These are phyloP conservation scores for Amblyraja radiata DNA, from an alignment of 2,797 vertebrate species.

Conservation along the genomic window DNA sequence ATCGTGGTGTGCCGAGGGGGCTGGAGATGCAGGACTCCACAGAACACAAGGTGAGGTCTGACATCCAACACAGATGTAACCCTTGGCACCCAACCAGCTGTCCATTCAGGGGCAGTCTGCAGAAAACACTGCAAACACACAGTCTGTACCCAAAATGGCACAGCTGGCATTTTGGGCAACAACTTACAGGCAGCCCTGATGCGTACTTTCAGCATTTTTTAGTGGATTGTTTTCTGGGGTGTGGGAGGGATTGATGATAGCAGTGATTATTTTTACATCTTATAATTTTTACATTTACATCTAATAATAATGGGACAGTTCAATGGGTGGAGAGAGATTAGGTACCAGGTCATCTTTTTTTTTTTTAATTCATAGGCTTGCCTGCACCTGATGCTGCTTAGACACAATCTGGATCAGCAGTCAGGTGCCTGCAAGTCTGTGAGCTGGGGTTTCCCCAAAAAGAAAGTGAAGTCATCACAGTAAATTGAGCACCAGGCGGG, in stretches of 20 bases:
- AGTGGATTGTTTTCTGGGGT: no score
- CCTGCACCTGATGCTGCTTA: background rate
- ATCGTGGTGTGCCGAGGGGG: no score
- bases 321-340: background rate
- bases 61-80: background rate
- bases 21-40: background rate
- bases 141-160: background rate
- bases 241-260: no score
- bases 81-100: background rate
- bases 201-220: background rate
- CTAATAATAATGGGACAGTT: background rate
- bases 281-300: no score
- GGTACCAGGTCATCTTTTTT: background rate
- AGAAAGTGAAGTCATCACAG: background rate
- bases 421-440: background rate
- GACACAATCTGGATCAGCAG: background rate
- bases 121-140: background rate
- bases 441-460: background rate
- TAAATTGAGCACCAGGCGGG: background rate
- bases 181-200: background rate
- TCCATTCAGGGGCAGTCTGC: background rate
- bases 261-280: no score
- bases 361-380: background rate
- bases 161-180: background rate
- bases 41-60: background rate